Conservation (phyloP, 2,888 invertebrate genomes). For the Eretmocerus hayati region DNA sequence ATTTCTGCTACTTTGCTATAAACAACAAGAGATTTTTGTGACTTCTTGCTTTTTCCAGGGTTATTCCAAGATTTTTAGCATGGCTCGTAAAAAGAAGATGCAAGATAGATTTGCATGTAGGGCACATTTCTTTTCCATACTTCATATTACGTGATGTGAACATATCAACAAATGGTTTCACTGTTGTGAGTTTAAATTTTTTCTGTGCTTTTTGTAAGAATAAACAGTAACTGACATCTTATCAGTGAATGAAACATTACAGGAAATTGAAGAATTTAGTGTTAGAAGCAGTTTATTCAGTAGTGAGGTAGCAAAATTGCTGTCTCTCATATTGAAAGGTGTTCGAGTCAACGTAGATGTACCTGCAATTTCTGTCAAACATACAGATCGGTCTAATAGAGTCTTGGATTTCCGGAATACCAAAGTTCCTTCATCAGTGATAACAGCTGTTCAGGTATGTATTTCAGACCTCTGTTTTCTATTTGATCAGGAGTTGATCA, state of each 20-base stretch:
- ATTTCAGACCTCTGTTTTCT: neutral
- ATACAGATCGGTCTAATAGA: conserved; percentile 34
- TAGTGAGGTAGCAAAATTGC: conserved; percentile 77
- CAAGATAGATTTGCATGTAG: conserved; percentile 71
- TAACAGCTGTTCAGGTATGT: conserved; percentile 73
- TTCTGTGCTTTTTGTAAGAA: too few relatives aligned
- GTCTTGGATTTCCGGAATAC: conserved; percentile 64
- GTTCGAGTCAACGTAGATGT: conserved; percentile 76
- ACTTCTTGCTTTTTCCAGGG: too few relatives aligned
- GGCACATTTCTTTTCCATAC: conserved; percentile 74
- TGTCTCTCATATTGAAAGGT: conserved; percentile 75
- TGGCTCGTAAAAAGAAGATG: conserved; percentile 76
- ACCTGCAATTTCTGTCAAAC: conserved; percentile 27
- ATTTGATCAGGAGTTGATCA: conserved; percentile 1
- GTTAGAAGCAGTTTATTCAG: conserved; percentile 82
- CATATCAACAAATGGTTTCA: conserved; percentile 71
- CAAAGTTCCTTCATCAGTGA: conserved; percentile 71
- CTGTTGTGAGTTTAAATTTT: conserved; percentile 55
- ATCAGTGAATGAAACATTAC: conserved; percentile 28
- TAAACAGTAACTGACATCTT: neutral
- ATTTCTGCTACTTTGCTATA: conserved; percentile 1
- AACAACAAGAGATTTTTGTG: conserved; percentile 19
- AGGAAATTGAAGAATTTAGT: conserved; percentile 81
- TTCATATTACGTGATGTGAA: conserved; percentile 73
- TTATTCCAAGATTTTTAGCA: conserved; percentile 68